These are phyloP conservation scores for Conistra vaccinii DNA, from an alignment of 2,888 invertebrate species.

Conservation along the genomic window DNA sequence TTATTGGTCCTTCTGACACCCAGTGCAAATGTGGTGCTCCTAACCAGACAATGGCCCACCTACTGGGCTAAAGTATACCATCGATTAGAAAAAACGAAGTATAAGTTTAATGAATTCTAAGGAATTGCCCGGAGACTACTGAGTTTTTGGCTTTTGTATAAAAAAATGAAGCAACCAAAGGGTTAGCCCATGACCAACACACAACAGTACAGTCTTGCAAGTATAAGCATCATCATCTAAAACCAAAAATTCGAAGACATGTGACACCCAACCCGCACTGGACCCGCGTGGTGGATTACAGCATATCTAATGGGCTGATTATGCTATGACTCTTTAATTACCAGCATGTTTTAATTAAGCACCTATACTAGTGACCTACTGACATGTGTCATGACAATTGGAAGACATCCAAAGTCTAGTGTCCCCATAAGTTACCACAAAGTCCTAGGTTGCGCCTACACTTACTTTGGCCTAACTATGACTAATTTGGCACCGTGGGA, in stretches of 20 bases:
- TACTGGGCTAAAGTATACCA: background rate
- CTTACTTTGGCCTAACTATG: constrained; percentile 5
- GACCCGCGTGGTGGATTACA: background rate
- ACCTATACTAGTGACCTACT: constrained; percentile 21
- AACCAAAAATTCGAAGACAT: background rate
- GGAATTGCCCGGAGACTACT: background rate
- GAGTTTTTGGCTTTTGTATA: background rate
- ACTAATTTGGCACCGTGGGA: constrained; percentile 47
- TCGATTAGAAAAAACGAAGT: background rate
- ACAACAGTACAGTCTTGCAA: background rate
- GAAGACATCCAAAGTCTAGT: constrained; percentile 46
- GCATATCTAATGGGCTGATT: background rate
- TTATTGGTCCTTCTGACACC: background rate
- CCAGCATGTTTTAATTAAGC: constrained; percentile 9
- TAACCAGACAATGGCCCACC: background rate
- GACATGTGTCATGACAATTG: constrained; percentile 35
- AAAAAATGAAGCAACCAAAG: background rate
- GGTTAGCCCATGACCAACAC: too few relatives aligned
- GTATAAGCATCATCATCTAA: background rate
- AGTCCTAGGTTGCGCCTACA: constrained; percentile 3
- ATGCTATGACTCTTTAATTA: constrained; percentile 5
- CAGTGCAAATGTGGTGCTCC: background rate
- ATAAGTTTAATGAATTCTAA: background rate
- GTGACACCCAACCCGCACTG: background rate
- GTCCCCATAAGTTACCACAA: background rate